Percentiles rank a stretch among this genome's conserved stretches.
Conservation (phyloP, 2,797 vertebrate genomes). For the Enoplosus armatus region DNA sequence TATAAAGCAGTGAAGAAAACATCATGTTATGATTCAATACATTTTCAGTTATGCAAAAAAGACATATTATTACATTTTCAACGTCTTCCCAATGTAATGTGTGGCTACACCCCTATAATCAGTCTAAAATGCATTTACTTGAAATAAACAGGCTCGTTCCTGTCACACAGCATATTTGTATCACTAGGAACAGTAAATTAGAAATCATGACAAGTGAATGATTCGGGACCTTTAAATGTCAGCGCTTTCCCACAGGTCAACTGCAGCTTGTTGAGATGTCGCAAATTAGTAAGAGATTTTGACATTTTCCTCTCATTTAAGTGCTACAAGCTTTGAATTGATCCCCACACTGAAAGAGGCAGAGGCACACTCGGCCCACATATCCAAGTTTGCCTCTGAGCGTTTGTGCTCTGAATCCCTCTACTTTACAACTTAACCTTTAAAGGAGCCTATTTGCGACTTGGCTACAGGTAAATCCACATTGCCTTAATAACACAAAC, state of each 20-base stretch:
- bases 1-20: not conserved
- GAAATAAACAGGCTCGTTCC: not conserved
- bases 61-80: no score
- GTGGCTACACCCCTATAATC: not conserved
- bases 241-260: slow-evolving; percentile 53
- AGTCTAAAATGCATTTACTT: not conserved
- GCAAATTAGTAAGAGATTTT: slow-evolving; percentile 56
- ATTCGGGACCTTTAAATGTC: slow-evolving; percentile 67
- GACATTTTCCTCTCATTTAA: slow-evolving; percentile 59
- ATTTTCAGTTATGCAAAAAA: not conserved
- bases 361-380: slow-evolving; percentile 14
- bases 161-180: not conserved
- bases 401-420: slow-evolving; percentile 26
- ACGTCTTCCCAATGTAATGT: not conserved
- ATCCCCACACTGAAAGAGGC: slow-evolving; percentile 26
- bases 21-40: not conserved
- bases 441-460: slow-evolving; percentile 44
- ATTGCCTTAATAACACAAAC: slow-evolving; percentile 63
- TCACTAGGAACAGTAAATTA: slow-evolving; percentile 44
- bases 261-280: slow-evolving; percentile 53
- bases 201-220: slow-evolving; percentile 46
- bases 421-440: slow-evolving; percentile 59
- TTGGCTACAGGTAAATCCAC: slow-evolving; percentile 66
- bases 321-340: slow-evolving; percentile 36
- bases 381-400: slow-evolving; percentile 41